These are phyloP conservation scores for Rhodophaea formosa DNA, from an alignment of 2,888 invertebrate genomes.

Conservation along the genomic window DNA sequence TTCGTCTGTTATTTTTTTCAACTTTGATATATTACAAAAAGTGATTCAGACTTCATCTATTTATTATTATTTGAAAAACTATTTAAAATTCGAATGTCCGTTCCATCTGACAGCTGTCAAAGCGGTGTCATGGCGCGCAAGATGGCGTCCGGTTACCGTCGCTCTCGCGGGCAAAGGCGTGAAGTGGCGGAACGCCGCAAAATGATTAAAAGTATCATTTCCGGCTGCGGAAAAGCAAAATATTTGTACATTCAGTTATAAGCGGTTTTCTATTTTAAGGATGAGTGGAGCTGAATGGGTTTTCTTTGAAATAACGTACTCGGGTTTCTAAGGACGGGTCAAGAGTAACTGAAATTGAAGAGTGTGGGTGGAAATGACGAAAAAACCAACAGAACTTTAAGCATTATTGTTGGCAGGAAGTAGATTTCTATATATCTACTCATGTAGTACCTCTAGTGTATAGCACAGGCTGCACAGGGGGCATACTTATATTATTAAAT, in stretches of 20 bases:
- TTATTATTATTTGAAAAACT: constrained; percentile 23
- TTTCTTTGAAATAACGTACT: background rate
- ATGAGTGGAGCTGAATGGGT: background rate
- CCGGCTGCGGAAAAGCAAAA: constrained; percentile 66
- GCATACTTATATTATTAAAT: too few relatives aligned
- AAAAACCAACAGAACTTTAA: too few relatives aligned
- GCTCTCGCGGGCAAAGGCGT: constrained; percentile 58
- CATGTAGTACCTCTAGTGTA: too few relatives aligned
- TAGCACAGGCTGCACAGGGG: too few relatives aligned
- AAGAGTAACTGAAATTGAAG: too few relatives aligned
- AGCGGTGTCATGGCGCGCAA: constrained; percentile 70
- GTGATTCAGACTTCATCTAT: background rate
- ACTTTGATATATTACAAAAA: background rate
- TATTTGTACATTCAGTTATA: constrained; percentile 18
- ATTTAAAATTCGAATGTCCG: constrained; percentile 66
- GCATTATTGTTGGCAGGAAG: too few relatives aligned
- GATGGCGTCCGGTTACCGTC: constrained; percentile 78
- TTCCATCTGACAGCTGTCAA: constrained; percentile 76
- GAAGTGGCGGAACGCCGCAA: constrained; percentile 50
- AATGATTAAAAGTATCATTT: constrained; percentile 67
- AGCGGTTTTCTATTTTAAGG: background rate
- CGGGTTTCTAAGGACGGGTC: too few relatives aligned
- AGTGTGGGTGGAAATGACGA: too few relatives aligned
- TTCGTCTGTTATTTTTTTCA: background rate
- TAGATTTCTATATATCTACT: too few relatives aligned